Percentiles rank a stretch among this genome's conserved stretches.
Evolutionary conservation across 2,888 invertebrate genomes (phyloP).

Genomic region (Apodemia duryi): DNA sequence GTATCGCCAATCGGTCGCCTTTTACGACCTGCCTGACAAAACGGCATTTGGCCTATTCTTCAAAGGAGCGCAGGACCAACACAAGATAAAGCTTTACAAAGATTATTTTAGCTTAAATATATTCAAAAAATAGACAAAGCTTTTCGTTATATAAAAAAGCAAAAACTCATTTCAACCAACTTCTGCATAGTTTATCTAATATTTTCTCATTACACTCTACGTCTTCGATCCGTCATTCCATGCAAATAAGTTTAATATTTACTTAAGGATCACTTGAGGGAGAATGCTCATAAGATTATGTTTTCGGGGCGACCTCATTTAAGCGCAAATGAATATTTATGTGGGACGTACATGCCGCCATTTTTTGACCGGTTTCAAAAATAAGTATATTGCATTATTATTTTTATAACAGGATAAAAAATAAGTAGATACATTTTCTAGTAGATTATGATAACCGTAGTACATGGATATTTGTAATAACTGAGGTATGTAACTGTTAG

Average conservation of each 20-base stretch:
- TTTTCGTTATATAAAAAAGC: not conserved
- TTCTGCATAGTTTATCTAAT: not conserved
- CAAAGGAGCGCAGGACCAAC: no score
- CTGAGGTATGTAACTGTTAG: no score
- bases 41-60: no score
- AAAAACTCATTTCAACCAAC: not conserved
- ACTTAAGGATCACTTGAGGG: not conserved
- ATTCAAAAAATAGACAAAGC: no score
- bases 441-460: no score
- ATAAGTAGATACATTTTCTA: no score
- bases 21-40: no score
- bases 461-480: no score
- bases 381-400: not conserved
- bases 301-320: slow-evolving; percentile 3
- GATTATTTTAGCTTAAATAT: no score
- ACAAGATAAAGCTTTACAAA: no score
- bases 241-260: slow-evolving; percentile 15
- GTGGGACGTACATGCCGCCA: not conserved
- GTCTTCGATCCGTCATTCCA: not conserved
- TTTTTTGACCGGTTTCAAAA: not conserved
- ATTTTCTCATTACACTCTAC: not conserved
- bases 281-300: slow-evolving; percentile 6
- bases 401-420: no score
- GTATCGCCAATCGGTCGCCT: no score
- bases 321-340: not conserved